Evolutionary conservation across 2,797 vertebrate species (phyloP).

Genomic region (Synanceia verrucosa): DNA sequence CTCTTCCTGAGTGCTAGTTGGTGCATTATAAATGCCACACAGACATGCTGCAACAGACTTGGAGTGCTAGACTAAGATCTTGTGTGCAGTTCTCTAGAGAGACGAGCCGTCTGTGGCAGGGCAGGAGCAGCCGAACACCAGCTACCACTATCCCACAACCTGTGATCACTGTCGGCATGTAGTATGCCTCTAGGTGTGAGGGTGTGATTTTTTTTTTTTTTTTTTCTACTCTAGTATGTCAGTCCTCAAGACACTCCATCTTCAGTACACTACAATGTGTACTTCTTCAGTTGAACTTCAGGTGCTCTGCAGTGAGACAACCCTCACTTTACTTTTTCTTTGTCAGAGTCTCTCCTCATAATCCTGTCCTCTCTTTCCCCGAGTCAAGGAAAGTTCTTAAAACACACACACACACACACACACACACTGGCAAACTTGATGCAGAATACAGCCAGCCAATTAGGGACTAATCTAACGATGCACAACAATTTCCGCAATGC

Average conservation of each 20-base stretch:
- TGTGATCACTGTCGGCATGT: slow-evolving; percentile 40
- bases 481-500: slow-evolving; percentile 60
- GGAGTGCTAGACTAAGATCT: slow-evolving; percentile 49
- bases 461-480: slow-evolving; percentile 65
- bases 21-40: slow-evolving; percentile 63
- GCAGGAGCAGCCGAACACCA: slow-evolving; percentile 28
- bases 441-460: slow-evolving; percentile 57
- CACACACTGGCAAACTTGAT: slow-evolving; percentile 21
- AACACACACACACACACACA: too few species aligned
- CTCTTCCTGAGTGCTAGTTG: slow-evolving; percentile 50
- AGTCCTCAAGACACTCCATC: slow-evolving; percentile 22
- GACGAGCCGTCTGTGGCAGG: slow-evolving; percentile 50
- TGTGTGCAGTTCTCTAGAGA: slow-evolving; percentile 40
- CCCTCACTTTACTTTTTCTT: background rate
- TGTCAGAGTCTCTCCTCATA: background rate
- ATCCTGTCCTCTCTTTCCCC: background rate
- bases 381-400: slow-evolving; percentile 30
- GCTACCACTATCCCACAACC: slow-evolving; percentile 17
- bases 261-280: background rate
- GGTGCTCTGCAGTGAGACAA: slow-evolving; percentile 12
- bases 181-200: slow-evolving; percentile 39
- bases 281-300: slow-evolving; percentile 17
- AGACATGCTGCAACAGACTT: slow-evolving; percentile 47
- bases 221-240: slow-evolving; percentile 20
- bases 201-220: slow-evolving; percentile 4